Base-by-base conservation (phyloP, 2,888 invertebrate species). In the Agrotis ipsilon region DNA sequence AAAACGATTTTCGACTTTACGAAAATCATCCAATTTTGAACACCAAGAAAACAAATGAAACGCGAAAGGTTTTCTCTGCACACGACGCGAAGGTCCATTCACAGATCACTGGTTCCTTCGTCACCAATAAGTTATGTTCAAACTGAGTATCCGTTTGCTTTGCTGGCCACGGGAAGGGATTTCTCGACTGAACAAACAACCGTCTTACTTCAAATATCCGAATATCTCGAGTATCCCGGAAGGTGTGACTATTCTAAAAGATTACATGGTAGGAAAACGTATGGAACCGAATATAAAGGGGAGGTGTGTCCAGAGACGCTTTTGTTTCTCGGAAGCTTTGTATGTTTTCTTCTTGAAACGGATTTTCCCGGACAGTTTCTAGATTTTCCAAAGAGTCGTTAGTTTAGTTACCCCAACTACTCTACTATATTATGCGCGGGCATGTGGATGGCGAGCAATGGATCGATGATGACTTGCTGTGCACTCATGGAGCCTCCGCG, bases 101-200 rank as follows among this genome's bases (percentile, higher is more conserved):
- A 90, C 89, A 88, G 89, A 88, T 90, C 90, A 90, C 79, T 83
- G 80, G 58, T 60, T 62, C 66, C 71, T 63, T 63, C 83, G 80
- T 85, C 85, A 82, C 86, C 89, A 81, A 86, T 88, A 87, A 84
- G 84, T 85, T 84, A 85, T 81, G 85, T 88, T 85, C 88, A 83
- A 89, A 90, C 88, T 88, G 86, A 85, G 83, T 89, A 86, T 88
- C 87, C 87, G 90, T 92, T 90, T 90, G 91, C 89, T 90, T 86
- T 85, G 77, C 89, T 87, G 89, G 85, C 85, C 91, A 88, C 75
- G 75, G 82, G 84, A 84, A 86, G 87, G 89, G 90, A 88, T 90
- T 86, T 87, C 87, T 83, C 90, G 91, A 87, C 85, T 87, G 91
- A 91, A 86, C 87, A 94, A 93, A 94, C 86, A 92, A 78, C 84